phyloP scores from a whole-genome alignment of 2,797 vertebrate species.

The Clarias fuscus region DNA sequence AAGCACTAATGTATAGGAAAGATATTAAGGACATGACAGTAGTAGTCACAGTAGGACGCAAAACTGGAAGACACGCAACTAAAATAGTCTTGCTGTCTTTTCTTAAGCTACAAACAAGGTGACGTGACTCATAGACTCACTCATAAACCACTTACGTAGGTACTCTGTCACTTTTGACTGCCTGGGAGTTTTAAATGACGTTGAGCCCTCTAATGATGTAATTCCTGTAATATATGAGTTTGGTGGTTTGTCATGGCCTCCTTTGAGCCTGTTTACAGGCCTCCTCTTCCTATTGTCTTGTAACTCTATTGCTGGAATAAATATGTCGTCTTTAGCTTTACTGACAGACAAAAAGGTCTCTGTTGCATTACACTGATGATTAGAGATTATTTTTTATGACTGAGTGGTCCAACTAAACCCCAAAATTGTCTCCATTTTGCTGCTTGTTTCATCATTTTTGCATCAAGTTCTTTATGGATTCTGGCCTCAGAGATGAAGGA shows the following conservation, averaged over 20 bases:
- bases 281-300: background rate
- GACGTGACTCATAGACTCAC: constrained; percentile 38
- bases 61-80: background rate
- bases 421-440: constrained; percentile 30
- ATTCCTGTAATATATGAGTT: constrained; percentile 49
- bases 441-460: constrained; percentile 6
- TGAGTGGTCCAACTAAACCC: constrained; percentile 30
- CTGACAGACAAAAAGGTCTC: constrained; percentile 1
- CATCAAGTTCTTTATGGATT: constrained; percentile 9
- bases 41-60: background rate
- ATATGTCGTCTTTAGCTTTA: background rate
- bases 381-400: constrained; percentile 22
- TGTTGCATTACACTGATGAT: background rate
- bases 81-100: background rate
- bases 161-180: constrained; percentile 46
- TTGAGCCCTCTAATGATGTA: constrained; percentile 50
- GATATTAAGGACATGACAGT: background rate
- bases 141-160: constrained; percentile 38
- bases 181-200: constrained; percentile 50
- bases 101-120: background rate
- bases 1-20: background rate
- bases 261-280: no score
- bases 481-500: constrained; percentile 12
- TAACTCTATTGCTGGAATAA: background rate
- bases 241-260: constrained; percentile 47